phyloP scores from a whole-genome alignment of 2,888 invertebrate species.

The Ecliptopera silaceata region DNA sequence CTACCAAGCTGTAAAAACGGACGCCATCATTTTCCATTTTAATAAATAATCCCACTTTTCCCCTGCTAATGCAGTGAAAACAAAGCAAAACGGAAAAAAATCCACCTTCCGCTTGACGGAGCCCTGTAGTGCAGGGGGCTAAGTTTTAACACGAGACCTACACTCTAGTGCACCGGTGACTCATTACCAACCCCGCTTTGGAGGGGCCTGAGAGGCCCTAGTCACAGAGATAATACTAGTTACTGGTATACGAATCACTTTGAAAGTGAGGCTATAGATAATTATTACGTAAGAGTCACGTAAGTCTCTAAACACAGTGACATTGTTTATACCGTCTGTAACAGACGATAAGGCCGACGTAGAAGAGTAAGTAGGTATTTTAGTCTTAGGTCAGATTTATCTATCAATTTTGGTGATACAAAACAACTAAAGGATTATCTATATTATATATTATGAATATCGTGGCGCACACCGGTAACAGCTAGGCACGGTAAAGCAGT shows the following conservation, averaged over 20 bases:
- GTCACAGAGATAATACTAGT: conserved; percentile 40
- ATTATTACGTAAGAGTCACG: too few species aligned
- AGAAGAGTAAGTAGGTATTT: too few species aligned
- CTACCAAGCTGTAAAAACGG: background rate
- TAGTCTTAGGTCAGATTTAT: too few species aligned
- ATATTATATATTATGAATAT: too few species aligned
- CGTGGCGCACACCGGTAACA: too few species aligned
- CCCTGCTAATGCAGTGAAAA: conserved; percentile 49
- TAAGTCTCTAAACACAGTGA: too few species aligned
- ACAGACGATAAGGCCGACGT: too few species aligned
- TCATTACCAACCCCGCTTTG: conserved; percentile 76
- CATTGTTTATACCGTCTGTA: too few species aligned
- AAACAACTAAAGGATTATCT: too few species aligned
- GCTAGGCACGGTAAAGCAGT: too few species aligned
- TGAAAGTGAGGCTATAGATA: background rate
- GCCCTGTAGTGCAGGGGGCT: conserved; percentile 67
- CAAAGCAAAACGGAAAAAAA: conserved; percentile 67
- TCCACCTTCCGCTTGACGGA: conserved; percentile 67
- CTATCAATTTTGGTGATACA: too few species aligned
- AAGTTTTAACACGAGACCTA: conserved; percentile 77
- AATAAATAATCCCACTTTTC: conserved; percentile 56
- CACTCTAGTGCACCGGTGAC: conserved; percentile 81
- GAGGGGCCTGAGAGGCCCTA: conserved; percentile 63
- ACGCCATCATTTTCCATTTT: conserved; percentile 40
- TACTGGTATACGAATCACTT: conserved; percentile 35